Conservation (phyloP, 2,797 vertebrate species). For the Premnoplex brunnescens region DNA sequence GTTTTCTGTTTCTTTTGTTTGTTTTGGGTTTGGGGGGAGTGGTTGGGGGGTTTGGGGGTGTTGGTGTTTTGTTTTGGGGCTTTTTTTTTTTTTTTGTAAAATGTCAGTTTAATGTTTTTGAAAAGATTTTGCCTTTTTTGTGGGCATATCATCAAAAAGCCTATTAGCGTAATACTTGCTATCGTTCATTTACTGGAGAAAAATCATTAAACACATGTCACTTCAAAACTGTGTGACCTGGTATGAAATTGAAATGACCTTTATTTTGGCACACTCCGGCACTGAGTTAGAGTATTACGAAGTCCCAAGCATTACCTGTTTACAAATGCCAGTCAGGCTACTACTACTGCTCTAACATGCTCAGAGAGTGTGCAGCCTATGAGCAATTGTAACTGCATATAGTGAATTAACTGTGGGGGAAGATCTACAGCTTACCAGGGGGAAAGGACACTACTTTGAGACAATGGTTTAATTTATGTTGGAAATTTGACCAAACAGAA, state of each 20-base stretch:
- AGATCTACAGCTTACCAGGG: not conserved
- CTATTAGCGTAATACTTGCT: conserved; percentile 45
- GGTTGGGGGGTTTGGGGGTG: too few relatives aligned
- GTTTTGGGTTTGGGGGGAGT: not conserved
- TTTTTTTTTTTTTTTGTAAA: not conserved
- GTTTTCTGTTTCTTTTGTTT: not conserved
- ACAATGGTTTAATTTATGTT: not conserved
- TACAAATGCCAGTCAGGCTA: conserved; percentile 2
- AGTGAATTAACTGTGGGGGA: not conserved
- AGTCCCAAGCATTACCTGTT: conserved; percentile 1
- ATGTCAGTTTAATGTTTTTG: conserved; percentile 4
- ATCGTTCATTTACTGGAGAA: conserved; percentile 57
- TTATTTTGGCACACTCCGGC: conserved; percentile 44
- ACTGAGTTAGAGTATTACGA: not conserved
- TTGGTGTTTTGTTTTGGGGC: not conserved
- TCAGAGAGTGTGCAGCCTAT: not conserved
- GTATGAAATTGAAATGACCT: conserved; percentile 68
- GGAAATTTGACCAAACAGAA: conserved; percentile 1
- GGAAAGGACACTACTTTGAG: not conserved
- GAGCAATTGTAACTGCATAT: not conserved
- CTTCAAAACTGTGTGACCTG: conserved; percentile 51
- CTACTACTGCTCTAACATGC: not conserved
- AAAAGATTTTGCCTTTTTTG: not conserved
- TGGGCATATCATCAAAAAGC: conserved; percentile 40
- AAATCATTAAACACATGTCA: conserved; percentile 60